These are phyloP conservation scores for Abscondita cerata DNA, from an alignment of 2,888 invertebrate species.

Conservation along the genomic window DNA sequence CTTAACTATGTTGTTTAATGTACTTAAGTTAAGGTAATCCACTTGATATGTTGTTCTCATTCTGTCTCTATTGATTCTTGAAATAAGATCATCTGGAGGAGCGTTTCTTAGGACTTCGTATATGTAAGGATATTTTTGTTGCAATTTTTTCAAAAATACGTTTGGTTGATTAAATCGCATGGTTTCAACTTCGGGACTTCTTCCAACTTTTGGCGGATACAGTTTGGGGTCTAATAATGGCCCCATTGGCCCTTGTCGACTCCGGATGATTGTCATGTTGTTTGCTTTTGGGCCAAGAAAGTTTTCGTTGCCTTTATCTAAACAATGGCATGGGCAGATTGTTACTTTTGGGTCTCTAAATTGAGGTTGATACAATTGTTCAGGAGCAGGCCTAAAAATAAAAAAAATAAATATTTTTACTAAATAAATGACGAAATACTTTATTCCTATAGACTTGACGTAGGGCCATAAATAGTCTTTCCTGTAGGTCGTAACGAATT, in stretches of 20 bases:
- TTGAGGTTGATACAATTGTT: constrained; percentile 59
- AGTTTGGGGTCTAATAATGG: constrained; percentile 68
- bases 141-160: constrained; percentile 67
- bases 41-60: constrained; percentile 69
- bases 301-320: constrained; percentile 29
- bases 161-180: constrained; percentile 67
- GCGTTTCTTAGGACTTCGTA: constrained; percentile 68
- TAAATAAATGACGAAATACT: constrained; percentile 51
- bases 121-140: constrained; percentile 70
- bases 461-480: constrained; percentile 71
- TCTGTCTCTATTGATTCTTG: constrained; percentile 68
- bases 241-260: constrained; percentile 64
- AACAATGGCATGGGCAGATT: constrained; percentile 51
- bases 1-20: constrained; percentile 30
- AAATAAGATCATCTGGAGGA: constrained; percentile 65
- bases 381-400: constrained; percentile 60
- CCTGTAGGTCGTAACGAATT: constrained; percentile 68
- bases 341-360: constrained; percentile 52
- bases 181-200: constrained; percentile 64
- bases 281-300: constrained; percentile 48
- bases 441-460: constrained; percentile 52
- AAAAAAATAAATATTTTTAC: not conserved
- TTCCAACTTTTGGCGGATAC: constrained; percentile 65
- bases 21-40: constrained; percentile 63
- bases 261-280: constrained; percentile 56